phyloP scores from a whole-genome alignment of 1,140 invertebrate genomes.

The Scaptomyza pallida region DNA sequence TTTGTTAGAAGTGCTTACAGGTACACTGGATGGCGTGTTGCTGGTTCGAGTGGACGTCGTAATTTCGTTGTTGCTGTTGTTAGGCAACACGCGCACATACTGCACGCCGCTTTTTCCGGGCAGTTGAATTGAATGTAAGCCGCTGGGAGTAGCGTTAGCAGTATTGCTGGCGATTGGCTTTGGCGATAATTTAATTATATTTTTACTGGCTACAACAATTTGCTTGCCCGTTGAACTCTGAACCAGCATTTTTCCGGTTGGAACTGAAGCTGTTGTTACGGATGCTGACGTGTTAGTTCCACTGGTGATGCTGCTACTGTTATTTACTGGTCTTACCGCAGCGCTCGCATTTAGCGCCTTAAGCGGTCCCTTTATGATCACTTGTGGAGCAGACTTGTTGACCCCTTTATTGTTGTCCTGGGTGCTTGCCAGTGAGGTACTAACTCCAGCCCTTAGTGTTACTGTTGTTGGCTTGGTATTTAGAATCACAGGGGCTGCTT shows the following conservation, averaged over 20 bases:
- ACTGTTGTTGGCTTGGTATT: slow-evolving; percentile 44
- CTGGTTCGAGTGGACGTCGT: slow-evolving; percentile 11
- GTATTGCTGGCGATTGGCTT: slow-evolving; percentile 37
- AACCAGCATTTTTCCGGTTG: slow-evolving; percentile 60
- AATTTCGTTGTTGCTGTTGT: slow-evolving; percentile 13
- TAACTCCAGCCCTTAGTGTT: not conserved
- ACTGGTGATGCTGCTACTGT: not conserved
- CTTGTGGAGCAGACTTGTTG: slow-evolving; percentile 40
- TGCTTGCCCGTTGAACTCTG: slow-evolving; percentile 66
- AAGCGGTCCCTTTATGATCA: slow-evolving; percentile 46
- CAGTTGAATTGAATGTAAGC: slow-evolving; percentile 68
- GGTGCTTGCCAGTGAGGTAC: slow-evolving; percentile 16
- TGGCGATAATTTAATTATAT: slow-evolving; percentile 75
- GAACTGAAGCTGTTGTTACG: slow-evolving; percentile 11
- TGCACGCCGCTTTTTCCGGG: slow-evolving; percentile 72
- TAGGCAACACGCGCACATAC: slow-evolving; percentile 73
- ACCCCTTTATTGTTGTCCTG: slow-evolving; percentile 31
- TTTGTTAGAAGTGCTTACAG: slow-evolving; percentile 63
- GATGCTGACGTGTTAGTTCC: slow-evolving; percentile 1
- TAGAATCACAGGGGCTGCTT: slow-evolving; percentile 42
- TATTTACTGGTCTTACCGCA: slow-evolving; percentile 1
- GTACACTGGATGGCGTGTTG: slow-evolving; percentile 2
- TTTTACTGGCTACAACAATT: slow-evolving; percentile 67
- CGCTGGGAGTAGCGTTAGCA: slow-evolving; percentile 17
- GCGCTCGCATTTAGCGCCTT: slow-evolving; percentile 36